Base-by-base conservation (phyloP, 2,797 vertebrate genomes). In the Intellagama lesueurii region DNA sequence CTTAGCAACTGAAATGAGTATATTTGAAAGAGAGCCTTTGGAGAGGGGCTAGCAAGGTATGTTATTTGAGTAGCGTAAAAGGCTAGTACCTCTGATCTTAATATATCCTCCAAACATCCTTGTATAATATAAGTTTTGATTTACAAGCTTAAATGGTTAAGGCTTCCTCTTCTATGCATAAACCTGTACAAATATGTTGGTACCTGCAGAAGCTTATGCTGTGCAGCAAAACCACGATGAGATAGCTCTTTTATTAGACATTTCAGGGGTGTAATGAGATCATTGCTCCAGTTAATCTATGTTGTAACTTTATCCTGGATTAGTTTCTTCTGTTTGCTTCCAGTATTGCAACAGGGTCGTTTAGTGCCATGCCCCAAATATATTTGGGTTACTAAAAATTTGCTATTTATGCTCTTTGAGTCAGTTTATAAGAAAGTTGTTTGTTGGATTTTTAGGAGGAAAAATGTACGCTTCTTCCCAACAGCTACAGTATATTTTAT, bases 201-300 rank as follows among this genome's bases (percentile, higher is more conserved):
- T 78, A 86, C 75, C 40, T 86, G 75, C 73, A 78, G 22, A 69
- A 69, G 83, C 32, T 79, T 79, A 80, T n/a, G 12, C 14, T 90
- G 11, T 88, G 90, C 84, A 91, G 88, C 16, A 92, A 5, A 24
- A 68, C 26, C 77, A 81, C 82, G 9, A 82, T 89, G 90, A 40
- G 85, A 11, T 78, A 44, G 17, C 3, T 85, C n/a, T 14, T 85
- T 75, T 78, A 91, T 84, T 0, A 2, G 44, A 1, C n/a, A 47
- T 64, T 14, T 81, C 88, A 32, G 81, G 75, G 47, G 30, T 40
- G 89, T 78, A 91, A 94, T 66, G n/a, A 35, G 94, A 94, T 88
- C 77, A 26, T 60, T 85, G 17, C 80, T 47, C 84, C 92, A 87
- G 88, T 89, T 96, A 92, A 81, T 83, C 64, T 40, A 1, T 83